Evolutionary conservation across 2,797 vertebrate genomes (phyloP).

Genomic region (Zenarchopterus dispar): DNA sequence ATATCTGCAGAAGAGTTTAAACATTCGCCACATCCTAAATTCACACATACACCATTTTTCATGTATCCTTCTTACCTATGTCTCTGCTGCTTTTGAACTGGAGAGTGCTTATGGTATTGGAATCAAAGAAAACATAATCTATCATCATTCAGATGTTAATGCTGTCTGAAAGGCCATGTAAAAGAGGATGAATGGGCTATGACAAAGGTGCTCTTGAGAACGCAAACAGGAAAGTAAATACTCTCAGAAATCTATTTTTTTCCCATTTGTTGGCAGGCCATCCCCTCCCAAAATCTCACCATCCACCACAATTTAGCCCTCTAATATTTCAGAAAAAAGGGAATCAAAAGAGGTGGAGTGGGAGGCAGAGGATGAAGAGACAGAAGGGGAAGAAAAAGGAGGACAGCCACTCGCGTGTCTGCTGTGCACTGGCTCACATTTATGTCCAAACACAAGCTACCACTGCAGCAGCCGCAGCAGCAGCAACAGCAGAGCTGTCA

Average conservation of each 20-base stretch:
- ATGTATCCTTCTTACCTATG: slow-evolving; percentile 39
- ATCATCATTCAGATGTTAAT: slow-evolving; percentile 62
- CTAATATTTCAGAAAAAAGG: slow-evolving; percentile 33
- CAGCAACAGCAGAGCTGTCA: slow-evolving; percentile 56
- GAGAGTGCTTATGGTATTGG: slow-evolving; percentile 38
- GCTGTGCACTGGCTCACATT: slow-evolving; percentile 13
- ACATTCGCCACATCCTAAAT: slow-evolving; percentile 17
- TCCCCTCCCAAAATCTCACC: slow-evolving; percentile 43
- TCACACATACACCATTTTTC: slow-evolving; percentile 21
- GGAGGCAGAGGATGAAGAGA: slow-evolving; percentile 36
- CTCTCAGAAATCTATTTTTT: slow-evolving; percentile 44
- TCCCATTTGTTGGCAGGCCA: slow-evolving; percentile 39
- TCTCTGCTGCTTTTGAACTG: slow-evolving; percentile 35
- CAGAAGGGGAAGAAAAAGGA: slow-evolving; percentile 40
- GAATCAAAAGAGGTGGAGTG: slow-evolving; percentile 16
- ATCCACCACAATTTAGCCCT: slow-evolving; percentile 37
- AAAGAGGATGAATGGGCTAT: slow-evolving; percentile 54
- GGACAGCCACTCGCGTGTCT: slow-evolving; percentile 49
- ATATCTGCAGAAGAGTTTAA: slow-evolving; percentile 10
- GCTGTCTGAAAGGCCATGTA: slow-evolving; percentile 44
- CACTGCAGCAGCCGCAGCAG: slow-evolving; percentile 46
- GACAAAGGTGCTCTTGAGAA: slow-evolving; percentile 58
- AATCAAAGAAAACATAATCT: slow-evolving; percentile 55
- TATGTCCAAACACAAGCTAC: slow-evolving; percentile 17
- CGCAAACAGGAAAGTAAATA: slow-evolving; percentile 59